A percentile compares a stretch with the other conserved stretches of the same genome.
phyloP scores from a whole-genome alignment of 2,113 vertebrate species.

The Upupa epops region DNA sequence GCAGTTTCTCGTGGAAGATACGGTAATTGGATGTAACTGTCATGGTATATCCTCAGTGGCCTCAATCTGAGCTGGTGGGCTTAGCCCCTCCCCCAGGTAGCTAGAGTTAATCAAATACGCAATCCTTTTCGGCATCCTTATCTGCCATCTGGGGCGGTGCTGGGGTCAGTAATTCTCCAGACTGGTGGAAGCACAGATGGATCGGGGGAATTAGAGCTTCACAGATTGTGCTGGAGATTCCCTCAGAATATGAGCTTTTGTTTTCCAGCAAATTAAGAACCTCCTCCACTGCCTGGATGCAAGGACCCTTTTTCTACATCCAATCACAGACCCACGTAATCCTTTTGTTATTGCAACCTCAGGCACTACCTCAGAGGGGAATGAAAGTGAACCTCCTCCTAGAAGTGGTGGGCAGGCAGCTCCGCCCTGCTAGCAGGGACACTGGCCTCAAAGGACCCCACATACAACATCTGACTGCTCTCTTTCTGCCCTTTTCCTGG shows the following conservation, averaged over 20 bases:
- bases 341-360: not conserved
- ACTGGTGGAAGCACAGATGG: slow-evolving; percentile 37
- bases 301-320: not conserved
- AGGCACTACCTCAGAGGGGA: not conserved
- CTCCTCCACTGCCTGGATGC: not conserved
- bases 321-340: slow-evolving; percentile 8
- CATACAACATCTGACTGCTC: not conserved
- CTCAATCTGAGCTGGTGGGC: not conserved
- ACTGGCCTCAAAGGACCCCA: not conserved
- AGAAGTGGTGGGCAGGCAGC: not conserved
- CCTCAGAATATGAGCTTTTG: slow-evolving; percentile 11
- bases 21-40: not conserved
- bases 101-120: slow-evolving; percentile 7
- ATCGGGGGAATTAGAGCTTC: slow-evolving; percentile 50
- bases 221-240: slow-evolving; percentile 32
- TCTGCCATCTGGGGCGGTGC: slow-evolving; percentile 46
- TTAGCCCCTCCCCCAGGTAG: not conserved
- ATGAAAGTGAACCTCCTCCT: not conserved
- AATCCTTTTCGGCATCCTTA: not conserved
- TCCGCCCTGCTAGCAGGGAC: fast-evolving
- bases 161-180: not conserved
- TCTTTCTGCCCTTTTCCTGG: not conserved
- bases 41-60: not conserved
- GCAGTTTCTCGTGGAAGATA: not conserved
- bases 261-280: slow-evolving; percentile 41